A percentile compares a stretch with the other conserved stretches of the same genome.
Evolutionary conservation across 1,140 invertebrate species (phyloP).

Genomic region (Hylaeus volcanicus): DNA sequence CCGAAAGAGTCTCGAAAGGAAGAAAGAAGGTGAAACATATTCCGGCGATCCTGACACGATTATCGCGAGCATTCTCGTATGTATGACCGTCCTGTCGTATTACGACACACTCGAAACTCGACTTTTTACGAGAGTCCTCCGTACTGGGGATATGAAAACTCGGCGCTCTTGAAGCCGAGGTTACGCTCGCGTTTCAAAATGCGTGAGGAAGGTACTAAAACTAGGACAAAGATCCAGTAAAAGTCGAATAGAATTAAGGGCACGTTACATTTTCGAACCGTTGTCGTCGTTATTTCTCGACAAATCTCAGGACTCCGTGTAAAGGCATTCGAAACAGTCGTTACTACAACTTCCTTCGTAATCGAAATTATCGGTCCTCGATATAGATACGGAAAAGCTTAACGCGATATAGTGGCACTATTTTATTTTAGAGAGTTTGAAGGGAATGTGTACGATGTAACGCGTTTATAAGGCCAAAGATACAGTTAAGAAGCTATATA

Average conservation of each 20-base stretch:
- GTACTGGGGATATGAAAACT: slow-evolving; percentile 2
- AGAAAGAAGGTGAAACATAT: neutral
- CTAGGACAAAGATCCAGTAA: slow-evolving; percentile 32
- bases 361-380: too few species aligned
- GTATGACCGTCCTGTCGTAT: slow-evolving; percentile 29
- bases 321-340: neutral
- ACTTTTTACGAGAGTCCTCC: slow-evolving; percentile 29
- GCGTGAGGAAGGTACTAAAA: slow-evolving; percentile 13
- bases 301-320: neutral
- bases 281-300: neutral
- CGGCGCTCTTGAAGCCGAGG: neutral
- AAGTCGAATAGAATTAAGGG: slow-evolving; percentile 27
- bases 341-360: too few species aligned
- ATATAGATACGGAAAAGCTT: too few species aligned
- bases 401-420: too few species aligned
- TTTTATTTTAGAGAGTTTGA: too few species aligned
- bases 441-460: too few species aligned
- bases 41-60: slow-evolving; percentile 14
- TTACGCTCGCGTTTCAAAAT: slow-evolving; percentile 25
- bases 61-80: slow-evolving; percentile 26
- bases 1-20: neutral
- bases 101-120: slow-evolving; percentile 41
- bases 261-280: neutral
- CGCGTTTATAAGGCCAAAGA: too few species aligned
- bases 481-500: too few species aligned